Percentiles rank a stretch among this genome's conserved stretches.
Conservation (phyloP, 2,113 vertebrate genomes). For the Calonectris borealis region DNA sequence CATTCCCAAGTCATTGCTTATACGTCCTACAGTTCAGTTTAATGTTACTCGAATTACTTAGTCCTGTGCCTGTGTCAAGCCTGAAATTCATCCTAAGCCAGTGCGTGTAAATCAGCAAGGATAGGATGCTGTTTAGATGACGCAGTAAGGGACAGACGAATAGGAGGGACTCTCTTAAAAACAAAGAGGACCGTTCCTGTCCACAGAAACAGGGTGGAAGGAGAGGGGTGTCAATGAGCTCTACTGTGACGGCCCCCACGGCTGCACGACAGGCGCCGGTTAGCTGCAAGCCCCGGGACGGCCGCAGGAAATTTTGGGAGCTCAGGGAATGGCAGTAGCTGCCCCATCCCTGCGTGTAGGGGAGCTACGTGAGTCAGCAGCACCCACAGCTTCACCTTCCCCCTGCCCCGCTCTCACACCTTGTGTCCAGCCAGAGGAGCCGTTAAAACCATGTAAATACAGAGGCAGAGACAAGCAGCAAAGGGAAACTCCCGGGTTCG, state of each 20-base stretch:
- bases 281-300: neutral
- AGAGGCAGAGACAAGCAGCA: neutral
- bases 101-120: neutral
- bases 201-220: neutral
- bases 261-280: neutral
- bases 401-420: neutral
- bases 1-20: neutral
- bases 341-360: fast-evolving
- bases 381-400: neutral
- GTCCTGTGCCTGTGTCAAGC: neutral
- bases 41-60: neutral
- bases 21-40: neutral
- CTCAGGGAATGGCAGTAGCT: neutral
- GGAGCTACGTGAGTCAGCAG: neutral
- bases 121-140: neutral
- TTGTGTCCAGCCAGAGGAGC: neutral
- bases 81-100: neutral
- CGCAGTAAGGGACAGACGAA: neutral
- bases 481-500: fast-evolving
- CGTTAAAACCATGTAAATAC: fast-evolving
- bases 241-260: fast-evolving
- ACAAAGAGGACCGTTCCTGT: neutral
- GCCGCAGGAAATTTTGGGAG: neutral
- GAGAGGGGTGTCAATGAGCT: fast-evolving
- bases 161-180: constrained; percentile 1